phyloP scores from a whole-genome alignment of 1,140 invertebrate species.

The Tetramorium simillimum region DNA sequence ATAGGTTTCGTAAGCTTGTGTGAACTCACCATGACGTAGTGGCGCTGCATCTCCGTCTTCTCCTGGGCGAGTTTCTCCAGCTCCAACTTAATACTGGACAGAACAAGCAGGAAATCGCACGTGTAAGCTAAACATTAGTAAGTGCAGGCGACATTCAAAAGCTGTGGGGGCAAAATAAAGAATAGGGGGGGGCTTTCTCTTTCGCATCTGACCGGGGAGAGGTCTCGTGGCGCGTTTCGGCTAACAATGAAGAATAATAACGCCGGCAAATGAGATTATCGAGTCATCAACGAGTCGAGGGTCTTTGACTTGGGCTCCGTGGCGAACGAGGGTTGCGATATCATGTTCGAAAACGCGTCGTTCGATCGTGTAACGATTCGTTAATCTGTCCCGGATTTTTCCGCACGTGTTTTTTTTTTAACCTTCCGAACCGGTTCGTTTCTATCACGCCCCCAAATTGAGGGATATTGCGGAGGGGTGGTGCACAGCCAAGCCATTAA shows the following conservation, averaged over 20 bases:
- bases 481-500: constrained; percentile 82
- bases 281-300: constrained; percentile 44
- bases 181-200: background rate
- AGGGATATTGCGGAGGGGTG: constrained; percentile 58
- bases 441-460: constrained; percentile 52
- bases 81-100: constrained; percentile 93
- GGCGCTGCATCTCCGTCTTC: constrained; percentile 99
- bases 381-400: constrained; percentile 25
- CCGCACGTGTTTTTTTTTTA: background rate
- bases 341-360: constrained; percentile 24
- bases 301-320: constrained; percentile 44
- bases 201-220: background rate
- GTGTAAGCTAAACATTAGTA: constrained; percentile 82
- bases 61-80: constrained; percentile 97
- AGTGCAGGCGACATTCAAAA: constrained; percentile 80
- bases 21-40: constrained; percentile 97
- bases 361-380: constrained; percentile 33
- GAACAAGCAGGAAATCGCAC: constrained; percentile 83
- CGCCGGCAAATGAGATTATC: constrained; percentile 29
- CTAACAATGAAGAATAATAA: constrained; percentile 3
- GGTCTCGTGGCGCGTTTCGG: background rate
- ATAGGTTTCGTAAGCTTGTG: constrained; percentile 49
- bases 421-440: constrained; percentile 55
- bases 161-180: constrained; percentile 57
- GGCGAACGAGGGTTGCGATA: constrained; percentile 37